Conservation (phyloP, 2,888 invertebrate genomes). For the Drosophila tanythrix region DNA sequence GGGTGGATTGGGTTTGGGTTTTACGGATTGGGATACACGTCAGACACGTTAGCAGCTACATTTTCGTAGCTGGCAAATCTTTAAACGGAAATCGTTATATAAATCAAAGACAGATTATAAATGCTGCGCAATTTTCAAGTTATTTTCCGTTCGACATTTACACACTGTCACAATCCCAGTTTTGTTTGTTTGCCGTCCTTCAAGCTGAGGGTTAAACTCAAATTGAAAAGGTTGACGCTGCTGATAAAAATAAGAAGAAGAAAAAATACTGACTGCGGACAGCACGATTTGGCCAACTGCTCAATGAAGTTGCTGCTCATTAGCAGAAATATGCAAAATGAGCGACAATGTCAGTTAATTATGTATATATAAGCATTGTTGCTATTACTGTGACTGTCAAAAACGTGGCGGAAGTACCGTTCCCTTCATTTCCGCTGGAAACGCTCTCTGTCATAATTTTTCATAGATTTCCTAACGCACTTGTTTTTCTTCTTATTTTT, state of each 20-base stretch:
- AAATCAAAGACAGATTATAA: constrained; percentile 81
- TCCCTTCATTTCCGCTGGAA: constrained; percentile 69
- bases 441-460: constrained; percentile 72
- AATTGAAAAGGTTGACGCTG: constrained; percentile 49
- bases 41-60: constrained; percentile 43
- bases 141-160: constrained; percentile 52
- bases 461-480: constrained; percentile 45
- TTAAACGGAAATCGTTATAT: constrained; percentile 82
- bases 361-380: constrained; percentile 38
- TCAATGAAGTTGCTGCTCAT: constrained; percentile 36
- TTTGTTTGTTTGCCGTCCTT: constrained; percentile 15
- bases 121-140: constrained; percentile 76
- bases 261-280: constrained; percentile 7
- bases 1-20: constrained; percentile 16
- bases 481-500: background rate
- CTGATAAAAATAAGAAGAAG: background rate
- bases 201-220: constrained; percentile 25
- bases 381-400: constrained; percentile 15
- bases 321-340: constrained; percentile 44
- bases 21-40: constrained; percentile 40
- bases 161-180: background rate
- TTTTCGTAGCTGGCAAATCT: constrained; percentile 49
- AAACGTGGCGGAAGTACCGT: constrained; percentile 48
- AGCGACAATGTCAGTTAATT: constrained; percentile 63
- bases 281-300: constrained; percentile 26